Evolutionary conservation across 2,113 vertebrate species (phyloP), one percentile per base, ranked within the genome.

Genomic region (Eonycteris spelaea): DNA sequence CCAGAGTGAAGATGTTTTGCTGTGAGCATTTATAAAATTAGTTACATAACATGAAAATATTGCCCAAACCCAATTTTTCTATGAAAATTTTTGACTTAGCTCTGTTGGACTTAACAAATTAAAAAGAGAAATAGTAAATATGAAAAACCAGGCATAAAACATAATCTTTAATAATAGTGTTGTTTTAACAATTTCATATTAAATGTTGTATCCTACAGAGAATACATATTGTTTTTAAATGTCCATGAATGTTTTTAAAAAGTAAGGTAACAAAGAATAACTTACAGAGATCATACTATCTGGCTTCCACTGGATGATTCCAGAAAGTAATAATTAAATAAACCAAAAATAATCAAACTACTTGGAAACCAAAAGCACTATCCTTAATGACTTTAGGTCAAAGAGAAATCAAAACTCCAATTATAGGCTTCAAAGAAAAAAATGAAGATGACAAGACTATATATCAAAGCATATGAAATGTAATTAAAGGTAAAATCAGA

Each of bases 321-420:
- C 40, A 70, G 57, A 90, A 95, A 71, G 73, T 84, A 90, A 55
- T 92, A 40, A 93, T 33, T 43, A 84, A 96, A 86, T 89, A 78
- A 85, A 89, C 26, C 18, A 79, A 97, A 94, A 95, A 92, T 80
- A 87, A 89, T 91, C 53, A 93, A 96, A 80, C 9, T 38, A 55
- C 45, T 85, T 94, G 30, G 38, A 94, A 93, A 30, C 24, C 30
- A 82, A 96, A 95, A 96, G 21, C 38, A 91, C 33, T 91, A 94
- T 84, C 13, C 10, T 84, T 92, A 95, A 75, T 92, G 79, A 75
- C 33, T 83, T 45, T 53, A 21, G 55, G 28, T 86, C 59, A 94
- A 86, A 90, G 65, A 90, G 61, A 96, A 94, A 85, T 90, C 26
- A 96, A 87, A 93, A 74, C 67, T 57, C 8, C 22, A 90, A 77